Conservation (phyloP, 1,140 invertebrate genomes). For the Amphibalanus amphitrite region DNA sequence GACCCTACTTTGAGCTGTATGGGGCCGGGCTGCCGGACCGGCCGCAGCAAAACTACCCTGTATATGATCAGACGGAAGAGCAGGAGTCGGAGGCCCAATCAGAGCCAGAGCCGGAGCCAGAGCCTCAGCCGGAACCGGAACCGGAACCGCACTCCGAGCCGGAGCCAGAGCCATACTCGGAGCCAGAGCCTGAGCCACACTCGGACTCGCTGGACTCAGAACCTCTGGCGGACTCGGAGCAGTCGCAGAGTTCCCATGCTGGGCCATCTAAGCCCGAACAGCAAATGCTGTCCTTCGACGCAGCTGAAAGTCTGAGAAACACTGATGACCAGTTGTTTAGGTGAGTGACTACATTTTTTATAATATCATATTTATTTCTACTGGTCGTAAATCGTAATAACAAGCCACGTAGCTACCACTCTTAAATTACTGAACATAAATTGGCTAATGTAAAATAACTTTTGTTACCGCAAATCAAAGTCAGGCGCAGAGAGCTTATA, state of each 20-base stretch:
- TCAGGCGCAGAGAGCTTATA: no score
- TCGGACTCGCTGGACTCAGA: no score
- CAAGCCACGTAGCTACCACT: neutral
- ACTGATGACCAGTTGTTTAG: neutral
- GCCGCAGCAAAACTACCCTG: no score
- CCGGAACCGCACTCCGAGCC: no score
- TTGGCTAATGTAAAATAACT: neutral
- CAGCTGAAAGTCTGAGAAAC: neutral
- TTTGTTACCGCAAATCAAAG: no score
- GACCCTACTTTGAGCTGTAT: neutral
- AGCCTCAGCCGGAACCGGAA: no score
- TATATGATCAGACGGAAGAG: neutral
- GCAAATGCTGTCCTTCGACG: neutral
- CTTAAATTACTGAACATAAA: neutral
- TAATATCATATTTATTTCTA: no score
- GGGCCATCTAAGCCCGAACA: neutral
- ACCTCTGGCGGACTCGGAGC: neutral
- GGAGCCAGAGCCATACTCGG: no score
- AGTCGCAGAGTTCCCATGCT: neutral
- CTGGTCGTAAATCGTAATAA: no score
- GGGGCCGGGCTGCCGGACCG: neutral
- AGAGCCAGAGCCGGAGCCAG: neutral
- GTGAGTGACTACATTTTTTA: no score
- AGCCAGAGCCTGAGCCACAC: no score
- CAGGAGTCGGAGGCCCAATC: neutral